Evolutionary conservation across 2,888 invertebrate species (phyloP).

Genomic region (Stenolophus ochropezus): DNA sequence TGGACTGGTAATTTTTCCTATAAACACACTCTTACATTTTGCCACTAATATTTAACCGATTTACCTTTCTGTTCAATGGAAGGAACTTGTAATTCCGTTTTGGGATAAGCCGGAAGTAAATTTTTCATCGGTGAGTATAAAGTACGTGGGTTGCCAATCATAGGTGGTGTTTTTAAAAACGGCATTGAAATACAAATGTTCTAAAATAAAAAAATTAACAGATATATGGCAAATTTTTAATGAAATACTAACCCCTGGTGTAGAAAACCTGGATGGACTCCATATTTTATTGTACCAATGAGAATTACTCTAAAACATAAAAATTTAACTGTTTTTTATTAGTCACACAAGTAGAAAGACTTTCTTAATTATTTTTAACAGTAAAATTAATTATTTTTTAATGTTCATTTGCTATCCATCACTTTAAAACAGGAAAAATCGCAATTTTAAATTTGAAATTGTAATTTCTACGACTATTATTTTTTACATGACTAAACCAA

Average conservation of each 20-base stretch:
- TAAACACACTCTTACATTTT: background rate
- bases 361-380: too few relatives aligned
- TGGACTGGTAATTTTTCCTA: slow-evolving; percentile 45
- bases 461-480: too few relatives aligned
- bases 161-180: slow-evolving; percentile 68
- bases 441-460: too few relatives aligned
- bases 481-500: too few relatives aligned
- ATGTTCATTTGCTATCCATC: too few relatives aligned
- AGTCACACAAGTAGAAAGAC: background rate
- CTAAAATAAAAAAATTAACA: too few relatives aligned
- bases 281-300: slow-evolving; percentile 46
- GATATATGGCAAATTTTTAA: background rate
- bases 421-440: too few relatives aligned
- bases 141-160: slow-evolving; percentile 68
- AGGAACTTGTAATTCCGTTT: slow-evolving; percentile 65
- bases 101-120: slow-evolving; percentile 66
- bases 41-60: too few relatives aligned
- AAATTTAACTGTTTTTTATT: too few relatives aligned
- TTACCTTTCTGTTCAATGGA: too few relatives aligned
- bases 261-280: slow-evolving; percentile 38
- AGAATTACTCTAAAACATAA: slow-evolving; percentile 36
- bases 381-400: too few relatives aligned
- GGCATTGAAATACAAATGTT: slow-evolving; percentile 70
- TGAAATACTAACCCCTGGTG: background rate
- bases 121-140: slow-evolving; percentile 70